Percentiles rank a stretch among this genome's conserved stretches.
These are phyloP conservation scores for Gymnogyps californianus DNA, from an alignment of 2,113 vertebrate species.

Conservation along the genomic window DNA sequence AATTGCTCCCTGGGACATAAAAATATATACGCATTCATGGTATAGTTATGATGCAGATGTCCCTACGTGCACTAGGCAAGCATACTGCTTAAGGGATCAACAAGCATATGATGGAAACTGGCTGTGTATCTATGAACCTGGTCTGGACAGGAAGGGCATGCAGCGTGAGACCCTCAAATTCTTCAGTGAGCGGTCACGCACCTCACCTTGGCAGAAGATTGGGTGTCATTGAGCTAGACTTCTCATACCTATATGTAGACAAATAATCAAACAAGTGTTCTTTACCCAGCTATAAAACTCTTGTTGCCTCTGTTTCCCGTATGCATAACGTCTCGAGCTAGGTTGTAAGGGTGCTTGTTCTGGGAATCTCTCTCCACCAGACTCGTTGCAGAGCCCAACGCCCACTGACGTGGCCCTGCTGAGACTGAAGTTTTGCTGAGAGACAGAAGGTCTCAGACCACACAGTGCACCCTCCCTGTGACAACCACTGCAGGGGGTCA, in stretches of 20 bases:
- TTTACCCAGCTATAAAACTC: background rate
- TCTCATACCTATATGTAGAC: background rate
- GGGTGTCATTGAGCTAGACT: background rate
- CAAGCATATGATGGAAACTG: background rate
- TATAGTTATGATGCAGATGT: background rate
- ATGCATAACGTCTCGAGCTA: background rate
- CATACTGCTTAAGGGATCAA: background rate
- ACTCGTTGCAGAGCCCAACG: background rate
- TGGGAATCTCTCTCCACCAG: background rate
- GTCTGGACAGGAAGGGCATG: background rate
- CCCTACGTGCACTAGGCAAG: background rate
- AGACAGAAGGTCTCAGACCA: background rate
- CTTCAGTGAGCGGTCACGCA: background rate
- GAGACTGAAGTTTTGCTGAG: background rate
- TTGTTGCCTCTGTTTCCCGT: background rate
- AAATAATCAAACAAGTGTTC: background rate
- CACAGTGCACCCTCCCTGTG: too few species aligned
- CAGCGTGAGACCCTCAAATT: background rate
- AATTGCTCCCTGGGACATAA: background rate
- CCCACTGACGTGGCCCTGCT: background rate
- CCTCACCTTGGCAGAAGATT: background rate
- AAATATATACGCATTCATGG: background rate
- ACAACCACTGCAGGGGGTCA: background rate
- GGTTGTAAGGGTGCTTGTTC: background rate
- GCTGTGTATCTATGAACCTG: background rate